Percentiles rank a stretch among this genome's conserved stretches.
Evolutionary conservation across 2,888 invertebrate species (phyloP).

Genomic region (Ophonus ardosiacus): DNA sequence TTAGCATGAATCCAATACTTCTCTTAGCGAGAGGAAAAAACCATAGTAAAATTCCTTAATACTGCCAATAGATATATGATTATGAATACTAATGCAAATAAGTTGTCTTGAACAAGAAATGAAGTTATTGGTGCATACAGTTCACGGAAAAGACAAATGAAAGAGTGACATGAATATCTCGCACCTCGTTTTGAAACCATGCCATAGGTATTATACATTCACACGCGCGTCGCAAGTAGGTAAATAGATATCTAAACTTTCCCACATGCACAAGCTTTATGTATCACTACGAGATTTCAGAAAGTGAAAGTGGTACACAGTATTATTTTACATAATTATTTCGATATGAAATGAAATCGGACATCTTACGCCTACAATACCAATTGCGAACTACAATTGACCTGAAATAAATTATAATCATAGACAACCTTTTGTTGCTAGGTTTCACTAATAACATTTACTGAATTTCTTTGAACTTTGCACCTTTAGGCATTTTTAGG

Average conservation of each 20-base stretch:
- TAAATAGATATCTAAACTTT: slow-evolving; percentile 56
- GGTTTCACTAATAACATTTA: slow-evolving; percentile 23
- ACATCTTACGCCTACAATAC: slow-evolving; percentile 54
- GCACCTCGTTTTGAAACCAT: slow-evolving; percentile 10
- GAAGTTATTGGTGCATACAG: neutral
- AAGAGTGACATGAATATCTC: slow-evolving; percentile 18
- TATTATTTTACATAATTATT: slow-evolving; percentile 60
- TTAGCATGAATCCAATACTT: too few relatives aligned
- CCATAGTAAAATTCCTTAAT: too few relatives aligned
- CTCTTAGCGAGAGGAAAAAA: too few relatives aligned
- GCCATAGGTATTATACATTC: slow-evolving; percentile 37
- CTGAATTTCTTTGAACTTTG: slow-evolving; percentile 36
- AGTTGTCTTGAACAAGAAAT: neutral
- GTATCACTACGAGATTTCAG: slow-evolving; percentile 51
- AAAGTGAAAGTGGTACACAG: slow-evolving; percentile 59
- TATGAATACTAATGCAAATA: neutral
- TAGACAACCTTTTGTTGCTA: slow-evolving; percentile 16
- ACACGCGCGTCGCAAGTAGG: slow-evolving; percentile 33
- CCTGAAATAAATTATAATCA: slow-evolving; percentile 16
- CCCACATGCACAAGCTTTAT: slow-evolving; percentile 44
- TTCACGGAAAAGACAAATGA: neutral
- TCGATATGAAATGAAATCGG: slow-evolving; percentile 57
- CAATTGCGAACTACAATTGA: neutral
- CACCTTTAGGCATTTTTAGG: slow-evolving; percentile 18
- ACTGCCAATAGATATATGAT: neutral